Percentiles rank a stretch among this genome's conserved stretches.
Conservation (phyloP, 1,140 invertebrate genomes). For the Heliconius nattereri region DNA sequence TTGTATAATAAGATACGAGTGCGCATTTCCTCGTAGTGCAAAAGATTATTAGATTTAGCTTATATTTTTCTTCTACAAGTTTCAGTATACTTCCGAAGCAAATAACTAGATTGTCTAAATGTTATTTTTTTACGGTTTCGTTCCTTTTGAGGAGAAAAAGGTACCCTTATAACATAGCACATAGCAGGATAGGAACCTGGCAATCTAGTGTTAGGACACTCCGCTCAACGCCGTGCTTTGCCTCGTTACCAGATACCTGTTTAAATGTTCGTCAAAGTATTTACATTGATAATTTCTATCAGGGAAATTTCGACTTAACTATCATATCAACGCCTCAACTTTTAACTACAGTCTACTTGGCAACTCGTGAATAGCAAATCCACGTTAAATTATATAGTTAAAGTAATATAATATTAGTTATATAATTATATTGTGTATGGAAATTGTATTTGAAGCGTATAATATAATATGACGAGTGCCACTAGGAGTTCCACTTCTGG, state of each 20-base stretch:
- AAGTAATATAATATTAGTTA: background rate
- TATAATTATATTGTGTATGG: background rate
- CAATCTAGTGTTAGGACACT: too few species aligned
- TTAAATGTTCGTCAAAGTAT: background rate
- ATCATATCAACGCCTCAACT: conserved; percentile 20
- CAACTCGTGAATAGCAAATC: conserved; percentile 19
- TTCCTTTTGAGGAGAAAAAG: too few species aligned
- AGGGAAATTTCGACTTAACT: conserved; percentile 26
- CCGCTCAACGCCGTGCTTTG: too few species aligned
- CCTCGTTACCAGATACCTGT: too few species aligned
- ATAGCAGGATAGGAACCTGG: too few species aligned
- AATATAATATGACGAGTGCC: background rate
- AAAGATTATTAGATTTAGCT: background rate
- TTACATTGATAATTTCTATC: conserved; percentile 20
- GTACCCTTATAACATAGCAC: too few species aligned
- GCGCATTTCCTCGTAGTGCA: background rate
- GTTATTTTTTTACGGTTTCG: too few species aligned
- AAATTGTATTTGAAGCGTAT: background rate
- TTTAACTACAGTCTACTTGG: conserved; percentile 21
- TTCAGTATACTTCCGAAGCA: background rate
- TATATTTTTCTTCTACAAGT: too few species aligned
- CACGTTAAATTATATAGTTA: conserved; percentile 4
- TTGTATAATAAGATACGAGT: conserved; percentile 13
- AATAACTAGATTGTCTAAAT: background rate
- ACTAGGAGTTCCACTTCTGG: background rate